phyloP scores from a whole-genome alignment of 2,797 vertebrate genomes.

The Limosa lapponica region DNA sequence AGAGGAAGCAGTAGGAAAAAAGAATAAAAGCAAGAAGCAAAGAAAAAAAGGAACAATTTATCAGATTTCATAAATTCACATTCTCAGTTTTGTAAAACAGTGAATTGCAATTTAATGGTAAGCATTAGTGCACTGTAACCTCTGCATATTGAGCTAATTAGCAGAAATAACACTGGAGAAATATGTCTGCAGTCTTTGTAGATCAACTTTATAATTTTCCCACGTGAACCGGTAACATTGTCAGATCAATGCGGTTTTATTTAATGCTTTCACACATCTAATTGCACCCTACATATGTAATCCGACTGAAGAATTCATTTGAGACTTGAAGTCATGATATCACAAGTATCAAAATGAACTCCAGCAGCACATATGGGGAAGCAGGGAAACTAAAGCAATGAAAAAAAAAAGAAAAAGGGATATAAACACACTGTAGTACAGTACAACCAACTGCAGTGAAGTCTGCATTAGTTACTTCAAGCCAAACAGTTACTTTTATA shows the following conservation, averaged over 20 bases:
- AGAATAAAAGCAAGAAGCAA: slow-evolving; percentile 74
- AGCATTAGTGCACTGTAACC: slow-evolving; percentile 23
- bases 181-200: background rate
- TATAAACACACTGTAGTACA: background rate
- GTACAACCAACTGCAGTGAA: background rate
- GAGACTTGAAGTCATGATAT: slow-evolving; percentile 38
- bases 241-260: slow-evolving; percentile 23
- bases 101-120: slow-evolving; percentile 11
- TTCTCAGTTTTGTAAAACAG: slow-evolving; percentile 33
- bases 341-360: slow-evolving; percentile 65
- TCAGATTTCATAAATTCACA: slow-evolving; percentile 70
- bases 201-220: slow-evolving; percentile 4
- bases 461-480: slow-evolving; percentile 12
- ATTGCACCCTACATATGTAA: slow-evolving; percentile 27
- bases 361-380: background rate
- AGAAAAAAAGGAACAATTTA: slow-evolving; percentile 71
- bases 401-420: background rate
- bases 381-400: slow-evolving; percentile 39
- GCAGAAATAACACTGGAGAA: slow-evolving; percentile 30
- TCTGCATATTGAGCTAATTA: background rate
- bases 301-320: slow-evolving; percentile 45
- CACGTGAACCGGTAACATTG: slow-evolving; percentile 7
- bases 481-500: background rate
- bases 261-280: slow-evolving; percentile 31
- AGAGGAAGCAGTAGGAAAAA: slow-evolving; percentile 80